Conservation (phyloP, 2,797 vertebrate species). For the Sternarchorhynchus goeldii region DNA sequence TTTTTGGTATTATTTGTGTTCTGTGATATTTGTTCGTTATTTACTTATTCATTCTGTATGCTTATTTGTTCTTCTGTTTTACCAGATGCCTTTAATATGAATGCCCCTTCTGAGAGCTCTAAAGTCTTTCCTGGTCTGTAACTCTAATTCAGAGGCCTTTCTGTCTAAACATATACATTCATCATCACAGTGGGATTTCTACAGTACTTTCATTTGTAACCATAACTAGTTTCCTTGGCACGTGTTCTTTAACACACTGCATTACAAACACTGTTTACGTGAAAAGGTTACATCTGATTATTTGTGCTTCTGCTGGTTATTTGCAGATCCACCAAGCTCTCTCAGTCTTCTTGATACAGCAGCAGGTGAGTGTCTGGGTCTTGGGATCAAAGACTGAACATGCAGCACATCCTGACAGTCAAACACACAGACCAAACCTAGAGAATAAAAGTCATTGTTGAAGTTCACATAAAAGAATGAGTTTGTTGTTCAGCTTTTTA, state of each 20-base stretch:
- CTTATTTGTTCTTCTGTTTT: slow-evolving; percentile 22
- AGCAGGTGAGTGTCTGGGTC: slow-evolving; percentile 35
- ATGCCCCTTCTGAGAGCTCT: slow-evolving; percentile 43
- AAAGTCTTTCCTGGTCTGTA: slow-evolving; percentile 60
- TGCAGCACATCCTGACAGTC: not conserved
- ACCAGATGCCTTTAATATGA: slow-evolving; percentile 56
- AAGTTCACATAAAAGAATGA: not conserved
- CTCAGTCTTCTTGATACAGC: not conserved
- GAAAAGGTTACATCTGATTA: not conserved
- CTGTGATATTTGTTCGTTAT: not conserved
- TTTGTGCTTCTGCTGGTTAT: slow-evolving; percentile 12
- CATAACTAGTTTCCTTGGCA: too few relatives aligned
- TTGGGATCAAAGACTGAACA: not conserved
- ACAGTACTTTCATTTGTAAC: not conserved
- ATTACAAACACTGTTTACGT: not conserved
- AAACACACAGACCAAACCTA: slow-evolving; percentile 5
- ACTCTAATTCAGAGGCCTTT: not conserved
- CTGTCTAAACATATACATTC: not conserved
- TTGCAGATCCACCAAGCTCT: slow-evolving; percentile 21
- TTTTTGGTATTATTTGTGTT: not conserved
- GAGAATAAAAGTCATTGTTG: not conserved
- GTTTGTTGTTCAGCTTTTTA: slow-evolving; percentile 4
- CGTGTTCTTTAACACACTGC: too few relatives aligned
- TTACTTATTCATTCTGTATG: not conserved
- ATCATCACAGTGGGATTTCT: not conserved